phyloP scores from a whole-genome alignment of 2,888 invertebrate genomes.

The Morpho helenor region DNA sequence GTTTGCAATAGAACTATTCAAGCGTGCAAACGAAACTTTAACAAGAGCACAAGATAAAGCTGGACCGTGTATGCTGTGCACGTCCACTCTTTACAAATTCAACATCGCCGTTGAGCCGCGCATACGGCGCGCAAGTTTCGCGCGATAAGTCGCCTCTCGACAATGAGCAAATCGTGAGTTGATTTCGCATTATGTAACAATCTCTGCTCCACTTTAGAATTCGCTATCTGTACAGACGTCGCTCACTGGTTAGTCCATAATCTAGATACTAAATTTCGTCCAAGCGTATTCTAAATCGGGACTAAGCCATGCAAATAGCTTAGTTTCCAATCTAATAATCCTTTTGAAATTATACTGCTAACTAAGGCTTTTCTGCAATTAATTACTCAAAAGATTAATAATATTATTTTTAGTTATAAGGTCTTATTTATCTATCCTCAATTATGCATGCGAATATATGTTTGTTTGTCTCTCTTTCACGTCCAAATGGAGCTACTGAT shows the following conservation, averaged over 20 bases:
- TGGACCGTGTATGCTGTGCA: slow-evolving; percentile 65
- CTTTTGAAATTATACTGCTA: slow-evolving; percentile 5
- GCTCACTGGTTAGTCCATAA: slow-evolving; percentile 23
- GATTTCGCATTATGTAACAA: slow-evolving; percentile 41
- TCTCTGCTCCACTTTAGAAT: slow-evolving; percentile 27
- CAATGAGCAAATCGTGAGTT: slow-evolving; percentile 57
- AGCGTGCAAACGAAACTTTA: slow-evolving; percentile 45
- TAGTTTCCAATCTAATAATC: slow-evolving; percentile 22
- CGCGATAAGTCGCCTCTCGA: slow-evolving; percentile 60
- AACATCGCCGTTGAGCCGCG: slow-evolving; percentile 66
- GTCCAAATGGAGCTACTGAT: no score
- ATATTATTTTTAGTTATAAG: no score
- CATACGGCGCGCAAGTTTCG: slow-evolving; percentile 66
- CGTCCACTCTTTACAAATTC: slow-evolving; percentile 76
- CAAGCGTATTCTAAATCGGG: slow-evolving; percentile 26
- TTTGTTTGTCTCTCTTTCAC: no score
- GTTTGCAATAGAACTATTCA: slow-evolving; percentile 23
- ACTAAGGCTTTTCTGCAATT: background rate
- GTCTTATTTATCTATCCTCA: no score
- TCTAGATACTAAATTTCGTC: slow-evolving; percentile 30
- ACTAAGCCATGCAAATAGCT: slow-evolving; percentile 20
- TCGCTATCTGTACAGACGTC: slow-evolving; percentile 24
- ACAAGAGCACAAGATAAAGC: slow-evolving; percentile 63
- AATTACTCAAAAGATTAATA: no score
- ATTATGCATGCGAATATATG: no score